Conservation (phyloP, 2,113 vertebrate genomes). For the Phyllopteryx taeniolatus region DNA sequence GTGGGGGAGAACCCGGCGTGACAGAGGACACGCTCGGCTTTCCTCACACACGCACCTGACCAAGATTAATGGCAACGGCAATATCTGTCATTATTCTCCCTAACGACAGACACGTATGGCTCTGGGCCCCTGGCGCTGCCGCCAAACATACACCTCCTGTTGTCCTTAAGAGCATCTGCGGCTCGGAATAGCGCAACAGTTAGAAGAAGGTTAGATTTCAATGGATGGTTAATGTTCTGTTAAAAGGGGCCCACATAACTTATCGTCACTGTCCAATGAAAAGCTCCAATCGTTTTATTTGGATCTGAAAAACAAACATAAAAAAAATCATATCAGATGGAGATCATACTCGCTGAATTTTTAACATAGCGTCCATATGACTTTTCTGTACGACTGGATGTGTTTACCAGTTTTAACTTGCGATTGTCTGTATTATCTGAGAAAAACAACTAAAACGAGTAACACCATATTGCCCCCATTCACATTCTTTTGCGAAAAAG, state of each 20-base stretch:
- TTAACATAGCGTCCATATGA: not conserved
- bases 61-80: conserved; percentile 59
- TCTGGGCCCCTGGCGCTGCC: conserved; percentile 35
- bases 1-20: conserved; percentile 39
- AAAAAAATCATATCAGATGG: too few species aligned
- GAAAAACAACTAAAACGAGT: too few species aligned
- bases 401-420: too few species aligned
- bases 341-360: not conserved
- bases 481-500: too few species aligned
- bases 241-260: not conserved
- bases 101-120: conserved; percentile 59
- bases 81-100: conserved; percentile 60
- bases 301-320: not conserved
- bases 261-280: not conserved
- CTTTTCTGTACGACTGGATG: not conserved
- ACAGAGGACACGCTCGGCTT: conserved; percentile 39
- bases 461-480: too few species aligned
- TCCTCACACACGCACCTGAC: conserved; percentile 52
- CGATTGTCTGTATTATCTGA: too few species aligned
- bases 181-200: not conserved
- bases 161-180: conserved; percentile 11
- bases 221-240: conserved; percentile 14
- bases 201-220: conserved; percentile 8
- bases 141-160: conserved; percentile 13
- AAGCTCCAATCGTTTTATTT: not conserved